Base-by-base conservation (phyloP, 2,113 vertebrate species). In the Triplophysa tibetana region DNA sequence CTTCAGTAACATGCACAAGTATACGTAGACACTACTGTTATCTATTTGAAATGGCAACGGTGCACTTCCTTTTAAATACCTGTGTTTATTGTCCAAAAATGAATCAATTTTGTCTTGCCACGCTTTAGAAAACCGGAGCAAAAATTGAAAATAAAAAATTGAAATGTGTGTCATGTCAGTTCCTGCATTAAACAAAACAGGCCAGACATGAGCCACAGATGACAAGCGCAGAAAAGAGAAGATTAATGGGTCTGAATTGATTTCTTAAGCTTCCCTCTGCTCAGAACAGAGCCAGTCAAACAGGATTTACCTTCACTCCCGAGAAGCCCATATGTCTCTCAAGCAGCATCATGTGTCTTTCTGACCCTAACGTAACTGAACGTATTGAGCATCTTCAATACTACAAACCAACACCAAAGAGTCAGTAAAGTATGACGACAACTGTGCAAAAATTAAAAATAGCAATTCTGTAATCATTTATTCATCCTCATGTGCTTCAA, bases 211-310 rank as follows among this genome's bases (percentile, higher is more conserved):
- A 63, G 77, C 56, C 54, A 56, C 77, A 76, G 85, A 88, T 84
- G 84, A 90, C 86, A 88, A 87, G 86, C 82, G 86, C 80, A 85
- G 86, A 86, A 61, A 43, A 86, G 77, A 86, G 87, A 80, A 88
- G 89, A 89, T 91, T 89, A 89, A 88, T 87, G 81, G 78, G 83
- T 79, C 63, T 75, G 82, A 88, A 91, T 88, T 88, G 85, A 90
- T 91, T 90, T 86, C 84, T 89, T 89, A 89, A 91, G 90, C 90
- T 91, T 88, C 86, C 88, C 85, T 80, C 77, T 84, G 86, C 85
- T 90, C 78, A 84, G 52, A 75, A 85, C 64, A 82, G 84, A 81
- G 54, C 81, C 82, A 84, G 86, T 87, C 82, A 83, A 90, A 89
- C 82, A 85, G 89, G 91, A 90, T 89, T 91, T 91, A 81, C 81